These are phyloP conservation scores for Camponotus vicinus DNA, from an alignment of 1,140 invertebrate species.

Conservation along the genomic window DNA sequence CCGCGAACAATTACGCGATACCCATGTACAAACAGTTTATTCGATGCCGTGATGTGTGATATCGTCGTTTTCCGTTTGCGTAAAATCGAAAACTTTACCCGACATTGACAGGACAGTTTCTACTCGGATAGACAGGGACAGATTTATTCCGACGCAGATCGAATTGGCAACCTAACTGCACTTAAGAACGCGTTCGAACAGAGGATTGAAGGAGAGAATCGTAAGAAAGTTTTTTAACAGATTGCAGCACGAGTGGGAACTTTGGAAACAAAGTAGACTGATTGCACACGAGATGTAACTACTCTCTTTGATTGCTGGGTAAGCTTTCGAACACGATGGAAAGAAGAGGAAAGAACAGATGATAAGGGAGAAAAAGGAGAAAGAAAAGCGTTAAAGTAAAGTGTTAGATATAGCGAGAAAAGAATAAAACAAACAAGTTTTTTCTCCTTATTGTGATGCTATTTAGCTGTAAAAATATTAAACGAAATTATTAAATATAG, in stretches of 20 bases:
- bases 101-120: constrained; percentile 36
- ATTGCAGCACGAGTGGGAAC: constrained; percentile 48
- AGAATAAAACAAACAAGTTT: not conserved
- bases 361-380: not conserved
- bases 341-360: constrained; percentile 10
- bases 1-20: not conserved
- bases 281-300: constrained; percentile 62
- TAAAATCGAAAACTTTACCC: constrained; percentile 24
- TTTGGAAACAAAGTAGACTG: constrained; percentile 62
- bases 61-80: not conserved
- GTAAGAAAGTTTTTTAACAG: constrained; percentile 62
- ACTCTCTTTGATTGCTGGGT: constrained; percentile 60
- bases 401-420: not conserved
- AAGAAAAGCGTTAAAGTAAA: constrained; percentile 25
- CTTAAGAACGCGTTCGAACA: constrained; percentile 56
- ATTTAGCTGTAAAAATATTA: constrained; percentile 31
- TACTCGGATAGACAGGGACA: constrained; percentile 19
- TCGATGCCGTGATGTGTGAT: not conserved
- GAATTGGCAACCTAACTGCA: constrained; percentile 51
- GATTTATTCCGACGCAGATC: constrained; percentile 37
- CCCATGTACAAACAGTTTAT: not conserved
- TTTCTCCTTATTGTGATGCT: not conserved
- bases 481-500: not conserved
- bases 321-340: constrained; percentile 36
- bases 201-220: constrained; percentile 42